phyloP scores from a whole-genome alignment of 1,140 invertebrate species.

The silkworm (Bombyx mori) region ASM3026992v2 NC_085113.1:1350501-1351000 shows the following conservation, averaged over 20 bases:
- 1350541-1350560: too few relatives aligned
- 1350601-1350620: conserved; percentile 39
- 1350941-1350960: conserved; percentile 19
- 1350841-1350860: conserved; percentile 9
- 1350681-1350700: conserved; percentile 37
- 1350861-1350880: conserved; percentile 13
- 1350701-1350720: conserved; percentile 4
- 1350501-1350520: conserved; percentile 38
- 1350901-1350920: conserved; percentile 19
- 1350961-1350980: too few relatives aligned
- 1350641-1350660: conserved; percentile 55
- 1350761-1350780: conserved; percentile 35
- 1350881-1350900: conserved; percentile 40
- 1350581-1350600: conserved; percentile 39
- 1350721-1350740: conserved; percentile 6
- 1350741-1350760: conserved; percentile 40
- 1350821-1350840: conserved; percentile 29
- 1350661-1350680: conserved; percentile 29
- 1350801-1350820: conserved; percentile 41
- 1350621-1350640: conserved; percentile 63
- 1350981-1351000: too few relatives aligned
- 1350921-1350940: conserved; percentile 16
- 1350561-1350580: conserved; percentile 60
- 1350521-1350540: conserved; percentile 17
- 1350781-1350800: conserved; percentile 27